phyloP scores from a whole-genome alignment of 2,113 vertebrate species.

The Lates calcarifer region DNA sequence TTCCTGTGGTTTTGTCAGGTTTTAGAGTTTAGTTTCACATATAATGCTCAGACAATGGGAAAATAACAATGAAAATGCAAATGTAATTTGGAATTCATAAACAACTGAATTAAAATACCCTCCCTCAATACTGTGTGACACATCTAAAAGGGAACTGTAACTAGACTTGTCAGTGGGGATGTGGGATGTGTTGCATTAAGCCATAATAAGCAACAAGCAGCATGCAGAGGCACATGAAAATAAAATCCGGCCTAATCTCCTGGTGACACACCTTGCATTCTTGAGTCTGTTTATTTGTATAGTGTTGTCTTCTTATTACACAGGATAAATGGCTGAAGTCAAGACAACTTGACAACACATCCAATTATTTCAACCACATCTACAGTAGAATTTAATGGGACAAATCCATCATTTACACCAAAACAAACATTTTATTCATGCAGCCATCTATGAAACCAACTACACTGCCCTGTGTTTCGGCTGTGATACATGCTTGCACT shows the following conservation, averaged over 20 bases:
- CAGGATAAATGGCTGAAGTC: neutral
- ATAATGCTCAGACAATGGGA: neutral
- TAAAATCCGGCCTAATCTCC: constrained; percentile 25
- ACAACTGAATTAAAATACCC: neutral
- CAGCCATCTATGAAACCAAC: neutral
- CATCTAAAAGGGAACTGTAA: neutral
- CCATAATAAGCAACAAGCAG: constrained; percentile 11
- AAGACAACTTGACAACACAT: neutral
- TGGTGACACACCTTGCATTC: constrained; percentile 31
- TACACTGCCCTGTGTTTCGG: neutral
- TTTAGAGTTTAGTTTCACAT: neutral
- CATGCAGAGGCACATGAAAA: constrained; percentile 42
- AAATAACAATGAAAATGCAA: constrained; percentile 1
- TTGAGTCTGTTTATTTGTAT: constrained; percentile 3
- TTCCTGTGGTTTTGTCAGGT: neutral
- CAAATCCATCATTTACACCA: neutral
- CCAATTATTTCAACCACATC: neutral
- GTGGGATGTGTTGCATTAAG: constrained; percentile 32
- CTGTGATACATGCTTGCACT: neutral
- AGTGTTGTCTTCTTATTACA: neutral
- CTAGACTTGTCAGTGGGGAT: neutral
- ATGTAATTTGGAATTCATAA: neutral
- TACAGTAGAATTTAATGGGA: neutral
- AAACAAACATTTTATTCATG: neutral
- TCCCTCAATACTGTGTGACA: neutral